phyloP scores from a whole-genome alignment of 92 coral and sea anemone genomes.

The Epizoanthus rinbou region DNA sequence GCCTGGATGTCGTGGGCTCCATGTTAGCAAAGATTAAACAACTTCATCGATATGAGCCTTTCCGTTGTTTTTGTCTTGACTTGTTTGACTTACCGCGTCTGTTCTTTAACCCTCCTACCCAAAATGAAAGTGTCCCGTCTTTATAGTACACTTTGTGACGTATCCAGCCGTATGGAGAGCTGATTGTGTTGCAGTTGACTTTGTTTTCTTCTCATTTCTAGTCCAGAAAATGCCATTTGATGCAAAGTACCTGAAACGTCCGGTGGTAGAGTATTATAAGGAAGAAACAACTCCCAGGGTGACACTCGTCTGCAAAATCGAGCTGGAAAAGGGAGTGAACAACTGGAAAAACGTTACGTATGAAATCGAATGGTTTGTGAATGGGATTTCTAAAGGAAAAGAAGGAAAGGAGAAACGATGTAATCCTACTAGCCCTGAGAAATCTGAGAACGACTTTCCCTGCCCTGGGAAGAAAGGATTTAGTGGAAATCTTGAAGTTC shows the following conservation, averaged over 20 bases:
- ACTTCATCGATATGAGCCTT: too few relatives aligned
- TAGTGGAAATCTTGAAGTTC: neutral
- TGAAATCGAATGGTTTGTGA: slow-evolving; percentile 32
- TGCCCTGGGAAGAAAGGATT: slow-evolving; percentile 32
- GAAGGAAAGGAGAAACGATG: neutral
- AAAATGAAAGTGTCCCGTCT: neutral
- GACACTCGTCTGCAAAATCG: slow-evolving; percentile 24
- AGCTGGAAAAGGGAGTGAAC: neutral
- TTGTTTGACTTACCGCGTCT: too few relatives aligned
- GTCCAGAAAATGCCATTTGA: slow-evolving; percentile 39
- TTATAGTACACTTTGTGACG: neutral
- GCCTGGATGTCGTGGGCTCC: too few relatives aligned
- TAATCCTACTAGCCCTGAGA: slow-evolving; percentile 5
- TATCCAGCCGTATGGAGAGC: neutral
- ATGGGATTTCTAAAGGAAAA: neutral
- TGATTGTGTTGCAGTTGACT: neutral
- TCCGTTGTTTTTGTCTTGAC: too few relatives aligned
- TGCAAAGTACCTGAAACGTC: slow-evolving; percentile 13
- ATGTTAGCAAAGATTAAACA: too few relatives aligned
- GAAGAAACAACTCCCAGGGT: slow-evolving; percentile 10
- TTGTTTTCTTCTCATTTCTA: neutral
- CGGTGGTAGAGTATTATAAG: slow-evolving; percentile 15
- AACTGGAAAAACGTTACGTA: slow-evolving; percentile 20
- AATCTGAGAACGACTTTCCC: slow-evolving; percentile 28
- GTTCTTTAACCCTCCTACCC: too few relatives aligned